Base-by-base conservation (phyloP, 2,888 invertebrate species). In the Pachliopta kotzebuea region DNA sequence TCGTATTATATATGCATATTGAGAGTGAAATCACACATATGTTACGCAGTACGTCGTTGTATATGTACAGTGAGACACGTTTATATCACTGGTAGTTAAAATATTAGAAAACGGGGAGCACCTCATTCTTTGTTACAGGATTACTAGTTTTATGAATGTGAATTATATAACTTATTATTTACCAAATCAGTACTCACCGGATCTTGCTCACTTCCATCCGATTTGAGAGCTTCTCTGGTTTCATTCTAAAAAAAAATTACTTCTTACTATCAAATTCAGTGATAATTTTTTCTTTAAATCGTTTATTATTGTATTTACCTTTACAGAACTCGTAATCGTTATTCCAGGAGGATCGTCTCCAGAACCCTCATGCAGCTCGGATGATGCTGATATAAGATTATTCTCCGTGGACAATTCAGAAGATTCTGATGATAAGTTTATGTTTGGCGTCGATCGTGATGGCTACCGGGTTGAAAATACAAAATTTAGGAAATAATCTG, bases 171-270 rank as follows among this genome's bases (percentile, higher is more conserved):
- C 18, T 18, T 45, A n/a, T 18, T 8, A 6, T 45, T 7, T 18
- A n/a, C 1, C 3, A 45, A 45, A 63, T 66, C 63, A 24, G 61
- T 56, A 92, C 95, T 95, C 84, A 96, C 96, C 72, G 95, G 94
- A 76, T 96, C 95, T 78, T 95, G 95, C 80, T 95, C 95, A 76
- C 95, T 96, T 72, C 95, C 95, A 75, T 96, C 96, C 67, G 95
- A 94, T 69, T 94, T 93, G 42, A 96, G 87, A 0, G 95, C 94
- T 79, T 96, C 96, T 79, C 95, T 93, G 4, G 95, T 95, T 77
- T 94, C 94, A 79, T 94, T 95, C 83, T 92, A 90, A 70, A 79
- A 78, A 50, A 62, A 61, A 26, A n/a, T 18, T 24, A 17, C 11
- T 4, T 17, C 18, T 14, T 37, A 26, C 26, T 26, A 26, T 26